Conservation (phyloP, 1,140 invertebrate species). For the Octopus sinensis region DNA sequence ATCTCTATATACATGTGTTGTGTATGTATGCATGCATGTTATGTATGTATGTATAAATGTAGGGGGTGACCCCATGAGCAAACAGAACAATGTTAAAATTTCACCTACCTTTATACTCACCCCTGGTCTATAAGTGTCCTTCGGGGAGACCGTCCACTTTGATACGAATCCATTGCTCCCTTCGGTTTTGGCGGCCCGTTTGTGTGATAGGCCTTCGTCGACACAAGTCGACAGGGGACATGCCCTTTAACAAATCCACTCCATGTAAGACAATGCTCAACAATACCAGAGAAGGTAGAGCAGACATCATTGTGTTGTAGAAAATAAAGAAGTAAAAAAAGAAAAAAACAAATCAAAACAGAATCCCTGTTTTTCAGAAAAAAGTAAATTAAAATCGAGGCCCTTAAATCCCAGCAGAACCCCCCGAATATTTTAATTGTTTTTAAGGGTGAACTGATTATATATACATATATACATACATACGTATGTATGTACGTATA, state of each 20-base stretch:
- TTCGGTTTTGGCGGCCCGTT: conserved; percentile 55
- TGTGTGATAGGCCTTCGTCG: conserved; percentile 27
- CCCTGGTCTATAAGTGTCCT: conserved; percentile 26
- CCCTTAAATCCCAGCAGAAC: not conserved
- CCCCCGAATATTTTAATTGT: too few relatives aligned
- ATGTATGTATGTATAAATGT: too few relatives aligned
- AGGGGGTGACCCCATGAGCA: too few relatives aligned
- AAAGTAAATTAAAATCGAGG: not conserved
- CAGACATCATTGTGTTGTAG: too few relatives aligned
- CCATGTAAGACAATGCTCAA: not conserved
- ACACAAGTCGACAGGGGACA: conserved; percentile 3
- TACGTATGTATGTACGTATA: too few relatives aligned
- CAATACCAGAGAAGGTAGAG: too few relatives aligned
- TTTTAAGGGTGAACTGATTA: too few relatives aligned
- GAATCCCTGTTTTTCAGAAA: not conserved
- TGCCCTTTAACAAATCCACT: not conserved
- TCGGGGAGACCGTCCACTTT: conserved; percentile 66
- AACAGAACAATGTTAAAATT: too few relatives aligned
- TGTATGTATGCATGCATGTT: too few relatives aligned
- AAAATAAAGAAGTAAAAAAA: not conserved
- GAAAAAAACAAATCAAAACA: not conserved
- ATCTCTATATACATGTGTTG: too few relatives aligned
- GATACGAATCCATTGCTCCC: conserved; percentile 79
- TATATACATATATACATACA: too few relatives aligned
- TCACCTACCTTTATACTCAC: conserved; percentile 7